A percentile compares a stretch with the other conserved stretches of the same genome.
Evolutionary conservation across 2,113 vertebrate species (phyloP).

Genomic region (Paramormyrops kingsleyae): DNA sequence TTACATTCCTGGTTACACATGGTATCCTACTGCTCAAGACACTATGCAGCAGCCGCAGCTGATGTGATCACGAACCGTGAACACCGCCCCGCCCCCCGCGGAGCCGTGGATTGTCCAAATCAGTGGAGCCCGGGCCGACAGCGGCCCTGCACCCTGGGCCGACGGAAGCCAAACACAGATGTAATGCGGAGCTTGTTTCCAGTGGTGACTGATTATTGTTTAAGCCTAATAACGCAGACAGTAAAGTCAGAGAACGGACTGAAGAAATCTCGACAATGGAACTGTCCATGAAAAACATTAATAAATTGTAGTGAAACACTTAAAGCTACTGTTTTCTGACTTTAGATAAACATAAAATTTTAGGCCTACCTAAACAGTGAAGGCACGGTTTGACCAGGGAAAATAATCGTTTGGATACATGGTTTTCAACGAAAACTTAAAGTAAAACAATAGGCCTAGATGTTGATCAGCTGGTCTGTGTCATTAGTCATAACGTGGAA

Average conservation of each 20-base stretch:
- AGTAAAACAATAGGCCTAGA: not conserved
- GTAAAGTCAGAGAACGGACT: conserved; percentile 43
- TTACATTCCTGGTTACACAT: conserved; percentile 97
- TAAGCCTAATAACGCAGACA: conserved; percentile 53
- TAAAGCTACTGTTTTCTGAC: conserved; percentile 5
- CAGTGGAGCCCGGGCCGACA: conserved; percentile 48
- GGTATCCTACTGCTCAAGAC: conserved; percentile 95
- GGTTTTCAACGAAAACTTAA: not conserved
- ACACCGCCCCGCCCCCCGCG: conserved; percentile 30
- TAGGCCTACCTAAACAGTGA: conserved; percentile 34
- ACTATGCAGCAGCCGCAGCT: conserved; percentile 97
- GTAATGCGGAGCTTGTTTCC: conserved; percentile 61
- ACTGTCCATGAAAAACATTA: conserved; percentile 30
- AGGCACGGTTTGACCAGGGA: conserved; percentile 30
- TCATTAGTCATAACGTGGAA: not conserved
- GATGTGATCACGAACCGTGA: conserved; percentile 73
- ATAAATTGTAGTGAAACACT: conserved; percentile 46
- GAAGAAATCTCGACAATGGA: conserved; percentile 44
- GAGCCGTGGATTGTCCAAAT: conserved; percentile 34
- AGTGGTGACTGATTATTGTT: conserved; percentile 56
- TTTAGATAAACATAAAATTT: not conserved
- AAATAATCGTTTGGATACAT: not conserved
- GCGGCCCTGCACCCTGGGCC: conserved; percentile 44
- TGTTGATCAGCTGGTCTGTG: not conserved
- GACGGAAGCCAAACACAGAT: conserved; percentile 55